Percentiles rank a stretch among this genome's conserved stretches.
Conservation (phyloP, 2,888 invertebrate species). For the Gastrophysa polygoni region DNA sequence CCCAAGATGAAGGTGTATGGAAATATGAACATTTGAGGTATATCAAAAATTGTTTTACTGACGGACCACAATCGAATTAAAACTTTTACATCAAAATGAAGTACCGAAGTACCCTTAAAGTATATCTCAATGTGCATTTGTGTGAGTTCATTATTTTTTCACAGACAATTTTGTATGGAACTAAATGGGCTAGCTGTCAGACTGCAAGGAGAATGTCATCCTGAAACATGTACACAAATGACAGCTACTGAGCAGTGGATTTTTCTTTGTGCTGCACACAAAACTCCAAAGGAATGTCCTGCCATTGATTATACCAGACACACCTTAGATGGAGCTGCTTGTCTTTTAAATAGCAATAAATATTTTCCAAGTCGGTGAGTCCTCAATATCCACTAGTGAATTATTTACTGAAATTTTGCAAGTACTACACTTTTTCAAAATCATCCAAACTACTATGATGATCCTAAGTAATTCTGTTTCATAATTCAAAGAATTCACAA, state of each 20-base stretch:
- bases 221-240: constrained; percentile 98
- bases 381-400: not conserved
- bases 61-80: not conserved
- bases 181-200: constrained; percentile 97
- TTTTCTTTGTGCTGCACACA: constrained; percentile 98
- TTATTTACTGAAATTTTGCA: no score
- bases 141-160: constrained; percentile 46
- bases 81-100: no score
- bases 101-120: no score
- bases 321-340: constrained; percentile 98
- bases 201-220: constrained; percentile 94
- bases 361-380: constrained; percentile 97
- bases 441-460: no score
- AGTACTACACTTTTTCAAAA: no score
- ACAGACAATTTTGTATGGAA: constrained; percentile 98
- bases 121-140: no score
- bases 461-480: no score
- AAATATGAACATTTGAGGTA: constrained; percentile 98
- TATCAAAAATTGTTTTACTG: not conserved
- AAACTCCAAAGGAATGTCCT: constrained; percentile 99
- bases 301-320: constrained; percentile 99
- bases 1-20: constrained; percentile 99
- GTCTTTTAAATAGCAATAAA: constrained; percentile 98
- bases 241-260: constrained; percentile 99
- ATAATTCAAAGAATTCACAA: no score